A percentile compares a stretch with the other conserved stretches of the same genome.
Evolutionary conservation across 2,113 vertebrate species (phyloP).

Genomic region (Glaucomys volans): DNA sequence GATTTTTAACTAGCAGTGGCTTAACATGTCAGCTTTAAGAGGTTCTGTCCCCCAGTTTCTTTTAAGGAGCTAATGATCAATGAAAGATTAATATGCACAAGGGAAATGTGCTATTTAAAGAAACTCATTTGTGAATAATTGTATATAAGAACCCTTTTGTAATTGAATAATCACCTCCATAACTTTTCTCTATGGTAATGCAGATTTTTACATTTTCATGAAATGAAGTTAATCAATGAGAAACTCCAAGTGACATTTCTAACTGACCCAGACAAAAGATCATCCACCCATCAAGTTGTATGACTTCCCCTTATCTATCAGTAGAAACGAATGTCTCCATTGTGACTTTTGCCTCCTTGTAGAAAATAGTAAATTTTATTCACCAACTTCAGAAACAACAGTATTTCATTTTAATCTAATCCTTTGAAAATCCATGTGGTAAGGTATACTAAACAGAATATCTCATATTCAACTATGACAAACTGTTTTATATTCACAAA

Average conservation of each 20-base stretch:
- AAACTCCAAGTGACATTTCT: slow-evolving; percentile 29
- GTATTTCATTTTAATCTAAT: slow-evolving; percentile 46
- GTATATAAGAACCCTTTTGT: slow-evolving; percentile 59
- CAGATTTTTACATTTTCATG: slow-evolving; percentile 65
- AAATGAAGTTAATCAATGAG: slow-evolving; percentile 30
- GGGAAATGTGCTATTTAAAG: slow-evolving; percentile 65
- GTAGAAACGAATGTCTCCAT: not conserved
- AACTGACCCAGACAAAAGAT: not conserved
- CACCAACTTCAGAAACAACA: not conserved
- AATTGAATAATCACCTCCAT: slow-evolving; percentile 47
- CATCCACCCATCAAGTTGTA: not conserved
- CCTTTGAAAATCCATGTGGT: not conserved
- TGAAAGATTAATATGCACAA: slow-evolving; percentile 65
- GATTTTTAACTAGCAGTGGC: slow-evolving; percentile 70
- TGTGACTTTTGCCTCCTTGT: not conserved
- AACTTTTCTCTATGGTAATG: slow-evolving; percentile 30
- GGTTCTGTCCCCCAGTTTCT: slow-evolving; percentile 35
- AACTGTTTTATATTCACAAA: not conserved
- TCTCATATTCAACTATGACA: not conserved
- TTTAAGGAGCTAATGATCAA: slow-evolving; percentile 69
- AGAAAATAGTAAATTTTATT: slow-evolving; percentile 33
- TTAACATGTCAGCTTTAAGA: slow-evolving; percentile 70
- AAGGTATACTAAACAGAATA: not conserved
- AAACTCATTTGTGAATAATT: slow-evolving; percentile 65
- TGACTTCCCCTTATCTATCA: not conserved